phyloP scores from a whole-genome alignment of 2,888 invertebrate genomes.

The Melinaea marsaeus region DNA sequence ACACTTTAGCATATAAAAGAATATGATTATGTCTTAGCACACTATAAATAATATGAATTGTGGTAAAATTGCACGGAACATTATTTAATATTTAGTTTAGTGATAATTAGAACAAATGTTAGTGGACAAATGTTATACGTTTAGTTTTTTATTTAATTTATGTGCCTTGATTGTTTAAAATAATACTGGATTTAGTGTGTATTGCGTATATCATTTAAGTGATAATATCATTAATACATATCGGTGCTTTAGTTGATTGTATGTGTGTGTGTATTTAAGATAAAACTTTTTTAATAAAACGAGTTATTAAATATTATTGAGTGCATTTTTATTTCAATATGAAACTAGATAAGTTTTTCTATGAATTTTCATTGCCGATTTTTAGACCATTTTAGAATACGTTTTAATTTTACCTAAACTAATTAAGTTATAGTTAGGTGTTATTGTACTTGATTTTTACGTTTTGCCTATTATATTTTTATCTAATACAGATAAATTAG shows the following conservation, averaged over 20 bases:
- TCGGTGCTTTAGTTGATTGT: constrained; percentile 70
- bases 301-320: not conserved
- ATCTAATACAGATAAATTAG: no score
- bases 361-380: no score
- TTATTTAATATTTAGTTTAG: not conserved
- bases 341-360: no score
- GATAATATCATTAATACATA: constrained; percentile 41
- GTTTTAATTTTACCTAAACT: no score
- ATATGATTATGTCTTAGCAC: not conserved
- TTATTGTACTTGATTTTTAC: no score
- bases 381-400: no score
- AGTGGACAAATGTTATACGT: not conserved
- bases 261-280: constrained; percentile 43
- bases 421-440: no score
- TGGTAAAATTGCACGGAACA: not conserved
- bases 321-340: not conserved
- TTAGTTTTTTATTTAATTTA: constrained; percentile 18
- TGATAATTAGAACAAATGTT: no score
- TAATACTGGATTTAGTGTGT: constrained; percentile 1
- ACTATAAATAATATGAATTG: not conserved
- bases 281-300: constrained; percentile 30
- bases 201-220: constrained; percentile 6
- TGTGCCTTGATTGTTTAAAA: constrained; percentile 24
- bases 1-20: not conserved
- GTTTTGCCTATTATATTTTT: no score